phyloP scores from a whole-genome alignment of 2,113 vertebrate species.

The Gymnorhina tibicen region DNA sequence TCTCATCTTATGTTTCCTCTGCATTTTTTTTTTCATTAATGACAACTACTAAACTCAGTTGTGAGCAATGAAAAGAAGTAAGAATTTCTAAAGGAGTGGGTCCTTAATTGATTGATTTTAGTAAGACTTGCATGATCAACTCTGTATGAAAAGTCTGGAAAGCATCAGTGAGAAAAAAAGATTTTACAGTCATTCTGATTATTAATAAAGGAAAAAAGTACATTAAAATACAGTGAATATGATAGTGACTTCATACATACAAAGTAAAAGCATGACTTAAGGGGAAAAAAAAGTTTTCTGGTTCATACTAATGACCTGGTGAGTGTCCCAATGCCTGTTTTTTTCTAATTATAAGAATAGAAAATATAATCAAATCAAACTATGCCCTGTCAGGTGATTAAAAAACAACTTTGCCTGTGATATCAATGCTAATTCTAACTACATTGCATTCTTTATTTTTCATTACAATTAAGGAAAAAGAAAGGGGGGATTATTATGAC shows the following conservation, averaged over 20 bases:
- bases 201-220: background rate
- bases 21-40: background rate
- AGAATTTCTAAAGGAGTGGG: background rate
- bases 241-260: background rate
- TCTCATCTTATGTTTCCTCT: background rate
- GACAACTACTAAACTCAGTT: background rate
- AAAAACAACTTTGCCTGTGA: background rate
- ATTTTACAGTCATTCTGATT: background rate
- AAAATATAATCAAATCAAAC: background rate
- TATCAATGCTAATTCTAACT: background rate
- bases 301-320: background rate
- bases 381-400: background rate
- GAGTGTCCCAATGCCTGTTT: accelerated
- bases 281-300: background rate
- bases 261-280: background rate
- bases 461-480: background rate
- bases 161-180: background rate
- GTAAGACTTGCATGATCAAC: background rate
- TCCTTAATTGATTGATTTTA: background rate
- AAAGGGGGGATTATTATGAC: background rate
- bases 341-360: background rate
- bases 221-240: background rate
- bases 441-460: background rate
- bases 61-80: background rate
- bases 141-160: background rate